Evolutionary conservation across 2,888 invertebrate species (phyloP), one percentile per base, ranked within the genome.

Genomic region (Rotaria macrura): DNA sequence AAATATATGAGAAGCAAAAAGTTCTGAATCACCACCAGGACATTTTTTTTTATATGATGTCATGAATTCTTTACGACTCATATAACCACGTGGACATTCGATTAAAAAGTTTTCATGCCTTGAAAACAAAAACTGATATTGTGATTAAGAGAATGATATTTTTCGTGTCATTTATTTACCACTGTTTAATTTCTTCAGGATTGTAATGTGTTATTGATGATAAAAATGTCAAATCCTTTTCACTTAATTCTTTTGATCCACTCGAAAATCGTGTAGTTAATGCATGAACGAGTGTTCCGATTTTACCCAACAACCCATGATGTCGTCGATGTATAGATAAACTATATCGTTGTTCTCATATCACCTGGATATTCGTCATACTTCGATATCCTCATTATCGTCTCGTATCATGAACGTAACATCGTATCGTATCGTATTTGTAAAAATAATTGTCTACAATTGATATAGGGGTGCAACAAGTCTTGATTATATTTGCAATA

Each of bases 21-120:
- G 23, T n/a, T 79, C 79, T 2, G 43, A 23, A 79, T 79, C n/a
- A 43, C 5, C 43, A 12, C 3, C 43, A 12, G 79, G 40, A 79
- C 40, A 79, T 43, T 43, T n/a, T 20, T 2, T 9, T 79, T n/a
- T 40, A 79, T 79, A 40, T 14, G n/a, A 25, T 20, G 23, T 20
- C 20, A 79, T 25, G 4, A 79, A 79, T n/a, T 79, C 25, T 43
- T 43, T 40, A 10, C 79, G 79, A 7, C 43, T 43, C 79, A 40
- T 79, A n/a, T 43, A 79, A 43, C 79, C 79, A 43, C 43, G 23
- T 79, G 79, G 79, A 79, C 79, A 79, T n/a, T 79, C 79, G 6
- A 4, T 4, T 43, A 79, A 17, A 43, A 79, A 79, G 10, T 43
- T 79, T 79, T 43, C 14, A n/a, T 79, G 79, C 79, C 79, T 79